A percentile compares a stretch with the other conserved stretches of the same genome.
Conservation (phyloP, 2,888 invertebrate species). For the Diplazon laetatorius region DNA sequence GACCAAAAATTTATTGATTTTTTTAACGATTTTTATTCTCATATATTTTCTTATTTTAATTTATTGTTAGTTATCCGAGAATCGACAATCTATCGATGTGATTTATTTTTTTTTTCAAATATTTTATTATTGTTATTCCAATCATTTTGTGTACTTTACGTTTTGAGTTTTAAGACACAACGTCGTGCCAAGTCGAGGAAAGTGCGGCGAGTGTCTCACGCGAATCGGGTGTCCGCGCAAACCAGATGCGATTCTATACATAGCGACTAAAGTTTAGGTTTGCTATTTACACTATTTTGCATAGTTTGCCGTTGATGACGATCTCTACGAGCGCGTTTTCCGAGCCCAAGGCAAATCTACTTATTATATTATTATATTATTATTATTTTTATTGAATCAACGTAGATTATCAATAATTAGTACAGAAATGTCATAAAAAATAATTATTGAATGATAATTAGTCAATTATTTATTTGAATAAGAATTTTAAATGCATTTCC, state of each 20-base stretch:
- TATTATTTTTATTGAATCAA: too few relatives aligned
- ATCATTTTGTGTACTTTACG: background rate
- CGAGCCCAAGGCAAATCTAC: conserved; percentile 18
- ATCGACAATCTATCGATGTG: too few relatives aligned
- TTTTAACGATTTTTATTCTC: too few relatives aligned
- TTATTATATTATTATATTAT: too few relatives aligned
- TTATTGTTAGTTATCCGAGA: too few relatives aligned
- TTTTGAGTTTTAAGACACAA: conserved; percentile 14
- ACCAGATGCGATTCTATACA: conserved; percentile 65
- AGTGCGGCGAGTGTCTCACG: conserved; percentile 15
- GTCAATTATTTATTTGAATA: too few relatives aligned
- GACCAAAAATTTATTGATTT: too few relatives aligned
- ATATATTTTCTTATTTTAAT: too few relatives aligned
- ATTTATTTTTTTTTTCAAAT: background rate
- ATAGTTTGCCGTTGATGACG: conserved; percentile 68
- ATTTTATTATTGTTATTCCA: conserved; percentile 9
- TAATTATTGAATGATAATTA: too few relatives aligned
- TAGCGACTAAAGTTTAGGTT: conserved; percentile 66
- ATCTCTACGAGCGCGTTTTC: conserved; percentile 20
- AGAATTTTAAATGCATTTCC: too few relatives aligned
- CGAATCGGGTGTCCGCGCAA: conserved; percentile 22
- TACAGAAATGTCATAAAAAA: too few relatives aligned
- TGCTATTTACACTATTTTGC: conserved; percentile 78
- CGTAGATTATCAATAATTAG: too few relatives aligned
- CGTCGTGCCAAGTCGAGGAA: conserved; percentile 4